Base-by-base conservation (phyloP, 2,797 vertebrate genomes). In the Leptodactylus fallax region DNA sequence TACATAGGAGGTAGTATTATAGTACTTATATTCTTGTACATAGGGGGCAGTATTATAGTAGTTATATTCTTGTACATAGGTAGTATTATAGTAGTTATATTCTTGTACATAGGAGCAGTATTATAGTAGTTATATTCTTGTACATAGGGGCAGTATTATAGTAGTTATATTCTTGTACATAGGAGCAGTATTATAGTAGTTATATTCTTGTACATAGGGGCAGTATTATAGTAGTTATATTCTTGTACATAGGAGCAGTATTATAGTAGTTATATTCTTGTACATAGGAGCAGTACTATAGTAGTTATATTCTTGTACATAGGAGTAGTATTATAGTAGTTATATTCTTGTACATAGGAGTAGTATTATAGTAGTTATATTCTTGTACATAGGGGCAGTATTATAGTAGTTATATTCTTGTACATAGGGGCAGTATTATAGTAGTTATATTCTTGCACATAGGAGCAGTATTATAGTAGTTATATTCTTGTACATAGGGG, bases 361-460 rank as follows among this genome's bases (percentile, higher is more conserved):
- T n/a, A 65, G 61, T 65, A 65, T 65, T 65, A 65, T 65, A 65
- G n/a, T 65, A 65, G 61, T 65, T 65, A 65, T 25, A 65, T 65
- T 65, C 61, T 65, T 65, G 61, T 65, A n/a, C n/a, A n/a, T n/a
- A n/a, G n/a, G n/a, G n/a, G n/a, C n/a, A n/a, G n/a, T n/a, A n/a
- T n/a, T n/a, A n/a, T n/a, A n/a, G n/a, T n/a, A n/a, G n/a, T n/a
- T n/a, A n/a, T n/a, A n/a, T n/a, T n/a, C n/a, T n/a, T n/a, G n/a
- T n/a, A n/a, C n/a, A n/a, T n/a, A n/a, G n/a, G n/a, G 63, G 71
- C 36, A 72, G 71, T 72, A 72, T 72, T 72, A 72, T 72, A 72
- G 71, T 72, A 72, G 71, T 72, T 72, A 72, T 72, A 72, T 51
- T 76, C 72, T 23, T 76, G 47, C 36, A 71, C 7, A 71, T 71